Percentiles rank a stretch among this genome's conserved stretches.
These are phyloP conservation scores for Oreochromis spilurus DNA, from an alignment of 2,113 vertebrate genomes.

Conservation along the genomic window DNA sequence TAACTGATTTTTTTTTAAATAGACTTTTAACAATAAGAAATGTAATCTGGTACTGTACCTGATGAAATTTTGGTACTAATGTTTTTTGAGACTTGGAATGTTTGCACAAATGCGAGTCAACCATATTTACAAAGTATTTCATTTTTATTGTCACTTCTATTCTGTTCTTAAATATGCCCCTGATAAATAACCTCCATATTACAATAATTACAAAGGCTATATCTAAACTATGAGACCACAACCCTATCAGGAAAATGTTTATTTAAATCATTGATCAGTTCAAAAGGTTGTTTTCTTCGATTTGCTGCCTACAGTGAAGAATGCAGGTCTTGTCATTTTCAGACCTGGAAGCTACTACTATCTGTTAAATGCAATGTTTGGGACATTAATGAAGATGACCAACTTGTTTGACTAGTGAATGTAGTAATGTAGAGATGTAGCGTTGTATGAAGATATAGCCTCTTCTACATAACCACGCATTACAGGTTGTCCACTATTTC, in stretches of 20 bases:
- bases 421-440: not conserved
- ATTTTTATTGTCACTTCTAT: not conserved
- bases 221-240: not conserved
- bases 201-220: not conserved
- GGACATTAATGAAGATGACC: not conserved
- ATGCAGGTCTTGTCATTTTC: not conserved
- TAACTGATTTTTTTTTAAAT: not conserved
- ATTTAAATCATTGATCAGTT: not conserved
- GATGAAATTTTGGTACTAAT: not conserved
- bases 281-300: not conserved
- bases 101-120: not conserved
- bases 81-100: not conserved
- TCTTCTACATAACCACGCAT: not conserved
- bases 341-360: not conserved
- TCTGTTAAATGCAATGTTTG: not conserved
- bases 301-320: not conserved
- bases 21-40: not conserved
- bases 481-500: not conserved
- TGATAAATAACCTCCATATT: not conserved
- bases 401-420: not conserved
- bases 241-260: not conserved
- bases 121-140: not conserved
- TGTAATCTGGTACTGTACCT: not conserved
- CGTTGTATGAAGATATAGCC: not conserved
- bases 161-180: rapidly evolving